Conservation (phyloP, 2,888 invertebrate species). For the Neoaliturus tenellus region DNA sequence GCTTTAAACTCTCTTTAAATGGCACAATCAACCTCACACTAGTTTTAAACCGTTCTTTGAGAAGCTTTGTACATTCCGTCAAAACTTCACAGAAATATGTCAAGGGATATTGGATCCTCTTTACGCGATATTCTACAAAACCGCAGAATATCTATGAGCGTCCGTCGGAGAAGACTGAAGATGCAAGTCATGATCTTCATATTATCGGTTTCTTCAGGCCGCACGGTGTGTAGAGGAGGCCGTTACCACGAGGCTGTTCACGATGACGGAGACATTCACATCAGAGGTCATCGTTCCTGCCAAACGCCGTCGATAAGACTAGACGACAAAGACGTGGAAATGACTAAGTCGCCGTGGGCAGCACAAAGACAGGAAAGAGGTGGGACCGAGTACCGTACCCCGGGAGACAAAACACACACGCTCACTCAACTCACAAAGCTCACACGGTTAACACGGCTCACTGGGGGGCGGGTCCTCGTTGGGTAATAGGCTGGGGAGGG, state of each 20-base stretch:
- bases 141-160: background rate
- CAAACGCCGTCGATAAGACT: slow-evolving; percentile 21
- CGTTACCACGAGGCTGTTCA: slow-evolving; percentile 4
- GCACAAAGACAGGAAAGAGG: slow-evolving; percentile 47
- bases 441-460: too few species aligned
- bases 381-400: slow-evolving; percentile 38
- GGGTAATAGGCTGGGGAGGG: too few species aligned
- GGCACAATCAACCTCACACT: too few species aligned
- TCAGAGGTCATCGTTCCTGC: slow-evolving; percentile 28
- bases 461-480: too few species aligned
- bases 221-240: background rate
- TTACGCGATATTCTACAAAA: background rate
- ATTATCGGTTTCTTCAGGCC: slow-evolving; percentile 34
- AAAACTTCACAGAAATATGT: too few species aligned
- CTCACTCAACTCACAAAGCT: too few species aligned
- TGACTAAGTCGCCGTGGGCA: slow-evolving; percentile 45
- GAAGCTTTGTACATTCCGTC: too few species aligned
- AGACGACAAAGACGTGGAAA: slow-evolving; percentile 34
- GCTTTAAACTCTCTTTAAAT: too few species aligned
- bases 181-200: slow-evolving; percentile 36
- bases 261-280: background rate
- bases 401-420: slow-evolving; percentile 20
- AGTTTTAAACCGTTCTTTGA: too few species aligned
- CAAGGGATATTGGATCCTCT: background rate
- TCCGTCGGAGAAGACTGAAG: background rate